Evolutionary conservation across 2,113 vertebrate species (phyloP).

Genomic region (Pterocles gutturalis): DNA sequence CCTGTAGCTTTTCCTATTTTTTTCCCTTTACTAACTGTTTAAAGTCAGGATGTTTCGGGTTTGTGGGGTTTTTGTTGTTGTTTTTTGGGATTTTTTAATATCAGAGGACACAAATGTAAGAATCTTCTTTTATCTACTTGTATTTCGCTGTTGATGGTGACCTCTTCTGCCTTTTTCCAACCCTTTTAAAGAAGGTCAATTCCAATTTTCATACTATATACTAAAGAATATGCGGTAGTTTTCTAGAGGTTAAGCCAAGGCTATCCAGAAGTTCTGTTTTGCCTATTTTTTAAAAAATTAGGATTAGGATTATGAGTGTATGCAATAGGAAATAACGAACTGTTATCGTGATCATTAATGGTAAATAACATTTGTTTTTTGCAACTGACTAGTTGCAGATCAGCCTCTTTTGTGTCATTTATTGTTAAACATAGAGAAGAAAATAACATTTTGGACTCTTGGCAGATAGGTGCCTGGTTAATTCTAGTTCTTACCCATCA

Average conservation of each 20-base stretch:
- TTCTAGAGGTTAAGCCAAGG: background rate
- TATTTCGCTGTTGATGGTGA: background rate
- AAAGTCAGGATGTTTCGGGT: background rate
- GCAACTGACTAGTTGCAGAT: background rate
- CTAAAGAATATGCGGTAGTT: background rate
- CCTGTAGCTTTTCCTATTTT: background rate
- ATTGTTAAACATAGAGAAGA: background rate
- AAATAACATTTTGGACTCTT: background rate
- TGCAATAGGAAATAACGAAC: background rate
- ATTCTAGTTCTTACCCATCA: background rate
- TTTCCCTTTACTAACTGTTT: background rate
- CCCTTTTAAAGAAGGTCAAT: background rate
- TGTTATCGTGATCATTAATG: slow-evolving; percentile 2
- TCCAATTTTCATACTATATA: background rate
- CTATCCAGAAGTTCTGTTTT: background rate
- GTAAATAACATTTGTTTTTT: background rate
- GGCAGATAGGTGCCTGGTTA: background rate
- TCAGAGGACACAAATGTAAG: background rate
- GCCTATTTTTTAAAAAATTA: background rate
- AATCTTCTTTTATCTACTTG: background rate
- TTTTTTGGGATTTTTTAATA: background rate
- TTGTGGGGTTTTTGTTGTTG: too few species aligned
- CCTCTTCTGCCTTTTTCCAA: background rate
- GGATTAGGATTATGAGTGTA: background rate
- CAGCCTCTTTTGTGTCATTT: background rate